These are phyloP conservation scores for Drosophila seguyi DNA, from an alignment of 1,140 invertebrate species.

Conservation along the genomic window DNA sequence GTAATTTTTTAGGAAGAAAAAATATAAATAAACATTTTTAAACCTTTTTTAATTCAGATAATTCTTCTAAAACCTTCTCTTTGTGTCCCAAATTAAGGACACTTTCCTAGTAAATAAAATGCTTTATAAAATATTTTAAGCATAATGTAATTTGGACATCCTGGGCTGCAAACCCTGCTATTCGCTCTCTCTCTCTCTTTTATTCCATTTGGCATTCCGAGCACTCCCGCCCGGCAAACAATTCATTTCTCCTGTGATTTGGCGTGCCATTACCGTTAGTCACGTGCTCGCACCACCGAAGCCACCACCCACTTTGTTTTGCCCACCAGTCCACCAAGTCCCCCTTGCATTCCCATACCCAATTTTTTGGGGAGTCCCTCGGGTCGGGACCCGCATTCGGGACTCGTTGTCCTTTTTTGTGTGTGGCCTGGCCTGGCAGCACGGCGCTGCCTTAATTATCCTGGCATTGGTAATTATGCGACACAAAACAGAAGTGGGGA, in stretches of 20 bases:
- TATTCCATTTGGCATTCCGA: constrained; percentile 42
- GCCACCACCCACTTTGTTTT: not conserved
- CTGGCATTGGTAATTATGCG: constrained; percentile 60
- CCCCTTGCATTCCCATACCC: constrained; percentile 11
- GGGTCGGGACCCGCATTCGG: constrained; percentile 49
- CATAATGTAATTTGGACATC: constrained; percentile 33
- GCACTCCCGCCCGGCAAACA: constrained; percentile 41
- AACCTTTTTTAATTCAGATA: not conserved
- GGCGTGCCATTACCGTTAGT: constrained; percentile 52
- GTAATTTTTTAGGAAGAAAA: not conserved
- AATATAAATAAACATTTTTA: not conserved
- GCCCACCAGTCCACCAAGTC: not conserved
- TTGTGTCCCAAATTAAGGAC: no score
- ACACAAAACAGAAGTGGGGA: constrained; percentile 54
- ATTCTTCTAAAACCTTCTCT: not conserved
- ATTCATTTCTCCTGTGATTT: constrained; percentile 55
- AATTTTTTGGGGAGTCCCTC: constrained; percentile 24
- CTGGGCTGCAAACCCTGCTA: constrained; percentile 1
- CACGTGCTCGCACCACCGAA: constrained; percentile 51
- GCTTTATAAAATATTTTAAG: constrained; percentile 6
- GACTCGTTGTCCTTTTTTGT: constrained; percentile 52
- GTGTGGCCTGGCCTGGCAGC: constrained; percentile 32
- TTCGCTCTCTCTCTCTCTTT: not conserved
- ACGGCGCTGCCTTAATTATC: constrained; percentile 55
- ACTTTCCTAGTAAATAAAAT: not conserved